These are phyloP conservation scores for Bagarius yarrelli DNA, from an alignment of 2,113 vertebrate species.

Conservation along the genomic window DNA sequence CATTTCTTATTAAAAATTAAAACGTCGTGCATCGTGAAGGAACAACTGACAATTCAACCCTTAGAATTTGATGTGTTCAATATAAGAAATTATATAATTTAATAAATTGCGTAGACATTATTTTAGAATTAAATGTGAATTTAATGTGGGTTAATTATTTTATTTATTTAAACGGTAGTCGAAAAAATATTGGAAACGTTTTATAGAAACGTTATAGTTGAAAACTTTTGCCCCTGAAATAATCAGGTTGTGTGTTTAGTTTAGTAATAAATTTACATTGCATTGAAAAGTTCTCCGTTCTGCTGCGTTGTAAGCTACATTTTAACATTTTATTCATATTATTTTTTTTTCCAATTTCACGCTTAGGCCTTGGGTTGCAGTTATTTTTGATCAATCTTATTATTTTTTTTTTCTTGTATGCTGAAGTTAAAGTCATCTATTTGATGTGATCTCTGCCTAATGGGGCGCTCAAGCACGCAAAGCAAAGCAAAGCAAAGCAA, in stretches of 20 bases:
- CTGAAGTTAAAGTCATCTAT: constrained; percentile 24
- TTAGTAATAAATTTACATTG: not conserved
- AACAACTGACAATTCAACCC: not conserved
- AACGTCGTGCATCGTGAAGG: too few species aligned
- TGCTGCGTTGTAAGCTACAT: not conserved
- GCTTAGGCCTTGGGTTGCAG: not conserved
- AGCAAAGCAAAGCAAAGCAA: constrained; percentile 64
- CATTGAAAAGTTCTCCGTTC: not conserved
- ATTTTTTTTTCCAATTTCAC: constrained; percentile 9
- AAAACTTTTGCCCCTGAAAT: too few species aligned
- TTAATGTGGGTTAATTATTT: not conserved
- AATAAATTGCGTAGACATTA: not conserved
- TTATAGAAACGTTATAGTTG: too few species aligned
- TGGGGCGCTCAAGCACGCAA: constrained; percentile 94
- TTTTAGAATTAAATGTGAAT: not conserved
- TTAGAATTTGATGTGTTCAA: too few species aligned
- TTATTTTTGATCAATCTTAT: constrained; percentile 1
- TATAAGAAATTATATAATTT: too few species aligned
- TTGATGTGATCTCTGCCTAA: constrained; percentile 93
- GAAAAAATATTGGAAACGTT: not conserved
- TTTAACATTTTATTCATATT: not conserved
- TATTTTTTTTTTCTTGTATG: not conserved
- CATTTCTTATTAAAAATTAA: not conserved
- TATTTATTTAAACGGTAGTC: not conserved
- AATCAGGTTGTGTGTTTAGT: not conserved